Percentiles rank a stretch among this genome's conserved stretches.
phyloP scores from a whole-genome alignment of 2,797 vertebrate genomes.

The Lateolabrax maculatus region DNA sequence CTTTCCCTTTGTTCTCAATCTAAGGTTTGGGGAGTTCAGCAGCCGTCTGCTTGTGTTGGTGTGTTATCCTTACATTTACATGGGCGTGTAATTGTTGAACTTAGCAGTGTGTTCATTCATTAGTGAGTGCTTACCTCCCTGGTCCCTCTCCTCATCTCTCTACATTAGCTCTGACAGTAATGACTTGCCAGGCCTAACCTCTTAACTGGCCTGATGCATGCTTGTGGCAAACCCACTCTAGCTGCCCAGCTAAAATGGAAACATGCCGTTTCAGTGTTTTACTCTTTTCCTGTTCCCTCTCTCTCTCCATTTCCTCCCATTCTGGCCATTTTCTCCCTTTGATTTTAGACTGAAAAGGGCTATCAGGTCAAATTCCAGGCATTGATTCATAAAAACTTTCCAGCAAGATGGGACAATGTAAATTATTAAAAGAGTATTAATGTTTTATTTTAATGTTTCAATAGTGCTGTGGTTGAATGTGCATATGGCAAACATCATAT shows the following conservation, averaged over 20 bases:
- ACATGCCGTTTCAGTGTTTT: conserved; percentile 70
- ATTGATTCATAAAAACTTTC: conserved; percentile 22
- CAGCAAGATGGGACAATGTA: not conserved
- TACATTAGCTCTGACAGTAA: conserved; percentile 86
- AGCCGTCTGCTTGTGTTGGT: conserved; percentile 66
- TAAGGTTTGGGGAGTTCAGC: conserved; percentile 53
- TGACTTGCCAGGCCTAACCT: conserved; percentile 81
- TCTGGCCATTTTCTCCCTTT: conserved; percentile 30
- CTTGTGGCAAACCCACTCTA: conserved; percentile 77
- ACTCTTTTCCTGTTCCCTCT: conserved; percentile 32
- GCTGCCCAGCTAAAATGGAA: conserved; percentile 80
- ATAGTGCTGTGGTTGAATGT: not conserved
- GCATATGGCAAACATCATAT: not conserved
- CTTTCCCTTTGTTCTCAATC: conserved; percentile 51
- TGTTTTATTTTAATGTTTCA: conserved; percentile 3
- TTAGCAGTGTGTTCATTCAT: conserved; percentile 84
- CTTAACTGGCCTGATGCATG: conserved; percentile 84
- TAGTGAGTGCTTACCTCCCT: conserved; percentile 79
- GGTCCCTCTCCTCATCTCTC: conserved; percentile 82
- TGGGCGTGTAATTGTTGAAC: conserved; percentile 83
- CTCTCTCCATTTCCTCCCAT: conserved; percentile 37
- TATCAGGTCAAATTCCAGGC: conserved; percentile 28
- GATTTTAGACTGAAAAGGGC: conserved; percentile 19
- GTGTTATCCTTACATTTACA: conserved; percentile 82
- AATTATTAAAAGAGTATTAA: not conserved